These are phyloP conservation scores for Charina bottae DNA, from an alignment of 2,113 vertebrate species.

Conservation along the genomic window DNA sequence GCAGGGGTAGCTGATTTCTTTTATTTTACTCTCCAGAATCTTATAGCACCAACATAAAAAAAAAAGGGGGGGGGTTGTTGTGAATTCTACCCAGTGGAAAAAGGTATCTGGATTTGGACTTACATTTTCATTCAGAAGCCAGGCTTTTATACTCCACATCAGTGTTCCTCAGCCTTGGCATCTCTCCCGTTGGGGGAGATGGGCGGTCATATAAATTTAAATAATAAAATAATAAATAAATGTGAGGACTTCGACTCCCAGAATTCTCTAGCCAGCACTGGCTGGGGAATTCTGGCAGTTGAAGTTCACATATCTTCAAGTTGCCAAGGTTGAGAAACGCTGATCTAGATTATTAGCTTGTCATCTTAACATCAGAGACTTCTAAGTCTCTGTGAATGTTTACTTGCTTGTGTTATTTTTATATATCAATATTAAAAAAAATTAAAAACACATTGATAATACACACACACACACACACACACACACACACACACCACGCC, in stretches of 20 bases:
- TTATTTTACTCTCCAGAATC: background rate
- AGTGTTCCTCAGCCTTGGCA: no score
- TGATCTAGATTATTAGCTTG: background rate
- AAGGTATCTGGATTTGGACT: background rate
- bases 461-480: no score
- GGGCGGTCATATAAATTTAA: no score
- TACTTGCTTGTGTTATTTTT: no score
- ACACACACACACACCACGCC: no score
- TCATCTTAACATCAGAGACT: background rate
- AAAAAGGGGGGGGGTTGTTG: background rate
- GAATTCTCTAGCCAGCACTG: no score
- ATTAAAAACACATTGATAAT: no score
- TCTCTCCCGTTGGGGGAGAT: no score
- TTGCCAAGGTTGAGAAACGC: background rate
- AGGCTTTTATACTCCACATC: background rate
- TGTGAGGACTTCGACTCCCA: no score
- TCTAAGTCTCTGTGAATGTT: no score
- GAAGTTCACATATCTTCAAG: background rate
- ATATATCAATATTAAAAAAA: no score
- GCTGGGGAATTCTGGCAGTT: background rate
- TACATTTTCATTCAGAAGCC: background rate
- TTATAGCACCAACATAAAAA: background rate
- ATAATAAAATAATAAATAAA: no score
- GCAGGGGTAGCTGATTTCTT: background rate
- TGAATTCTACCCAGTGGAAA: background rate